Conservation (phyloP, 2,113 vertebrate genomes). For the Syngnathus scovelli region DNA sequence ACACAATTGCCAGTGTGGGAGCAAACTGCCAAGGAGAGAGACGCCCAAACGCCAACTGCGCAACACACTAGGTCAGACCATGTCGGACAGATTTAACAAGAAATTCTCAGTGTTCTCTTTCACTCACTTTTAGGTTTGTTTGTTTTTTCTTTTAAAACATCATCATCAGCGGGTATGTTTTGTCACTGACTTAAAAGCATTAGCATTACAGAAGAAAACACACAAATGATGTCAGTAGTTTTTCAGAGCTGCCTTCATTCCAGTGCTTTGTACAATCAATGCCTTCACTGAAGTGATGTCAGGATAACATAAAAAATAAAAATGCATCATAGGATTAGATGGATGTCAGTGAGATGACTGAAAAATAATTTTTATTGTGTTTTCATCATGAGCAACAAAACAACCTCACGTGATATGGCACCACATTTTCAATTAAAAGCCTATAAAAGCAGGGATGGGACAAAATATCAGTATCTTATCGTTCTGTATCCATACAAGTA, state of each 20-base stretch:
- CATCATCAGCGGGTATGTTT: slow-evolving; percentile 1
- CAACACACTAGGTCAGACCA: slow-evolving; percentile 18
- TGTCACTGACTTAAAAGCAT: slow-evolving; percentile 3
- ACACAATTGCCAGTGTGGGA: slow-evolving; percentile 9
- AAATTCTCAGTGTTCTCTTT: neutral
- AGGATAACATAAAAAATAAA: slow-evolving; percentile 8
- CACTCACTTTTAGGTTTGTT: neutral
- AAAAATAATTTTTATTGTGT: neutral
- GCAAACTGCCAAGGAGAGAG: slow-evolving; percentile 3
- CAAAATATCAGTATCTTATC: neutral
- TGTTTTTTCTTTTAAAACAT: slow-evolving; percentile 2
- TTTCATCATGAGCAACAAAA: neutral
- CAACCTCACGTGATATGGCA: neutral
- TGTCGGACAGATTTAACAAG: slow-evolving; percentile 6
- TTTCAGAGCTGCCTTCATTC: slow-evolving; percentile 18
- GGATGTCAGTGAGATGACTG: neutral
- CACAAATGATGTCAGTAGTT: slow-evolving; percentile 43
- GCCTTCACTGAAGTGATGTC: slow-evolving; percentile 20
- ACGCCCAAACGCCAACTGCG: slow-evolving; percentile 21
- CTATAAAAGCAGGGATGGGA: neutral
- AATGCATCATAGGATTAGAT: neutral
- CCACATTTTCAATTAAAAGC: neutral
- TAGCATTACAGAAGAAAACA: neutral
- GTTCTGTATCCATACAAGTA: neutral
- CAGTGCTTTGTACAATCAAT: slow-evolving; percentile 33